These are phyloP conservation scores for Corythornis leucogaster DNA, from an alignment of 2,797 vertebrate species.

Conservation along the genomic window DNA sequence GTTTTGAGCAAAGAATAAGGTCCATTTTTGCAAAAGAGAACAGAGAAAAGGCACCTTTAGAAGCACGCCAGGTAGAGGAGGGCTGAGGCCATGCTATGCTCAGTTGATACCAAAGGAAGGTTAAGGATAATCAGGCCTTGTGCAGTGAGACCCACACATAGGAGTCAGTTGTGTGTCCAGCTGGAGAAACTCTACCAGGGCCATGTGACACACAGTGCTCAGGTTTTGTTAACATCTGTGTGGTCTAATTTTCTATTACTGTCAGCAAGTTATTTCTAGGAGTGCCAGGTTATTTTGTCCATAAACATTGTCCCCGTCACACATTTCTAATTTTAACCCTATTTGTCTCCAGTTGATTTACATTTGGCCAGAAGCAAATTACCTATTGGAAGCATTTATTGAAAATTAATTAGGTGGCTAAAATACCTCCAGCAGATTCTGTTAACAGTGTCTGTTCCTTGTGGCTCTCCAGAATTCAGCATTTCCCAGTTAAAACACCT, in stretches of 20 bases:
- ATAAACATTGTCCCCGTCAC: constrained; percentile 80
- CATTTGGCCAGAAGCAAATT: constrained; percentile 78
- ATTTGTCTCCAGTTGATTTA: constrained; percentile 84
- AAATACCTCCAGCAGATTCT: constrained; percentile 78
- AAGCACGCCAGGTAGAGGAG: not conserved
- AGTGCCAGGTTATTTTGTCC: constrained; percentile 79
- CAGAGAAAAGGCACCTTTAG: not conserved
- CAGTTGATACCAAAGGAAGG: not conserved
- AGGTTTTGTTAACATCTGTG: constrained; percentile 66
- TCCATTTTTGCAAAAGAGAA: not conserved
- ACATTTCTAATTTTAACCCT: constrained; percentile 82
- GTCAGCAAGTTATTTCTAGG: constrained; percentile 78
- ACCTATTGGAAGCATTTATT: constrained; percentile 82
- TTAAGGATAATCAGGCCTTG: not conserved
- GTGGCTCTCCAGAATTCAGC: constrained; percentile 64
- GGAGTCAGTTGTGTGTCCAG: not conserved
- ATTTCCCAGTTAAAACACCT: constrained; percentile 82
- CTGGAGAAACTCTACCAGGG: not conserved
- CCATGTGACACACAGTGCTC: not conserved
- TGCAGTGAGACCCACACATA: not conserved
- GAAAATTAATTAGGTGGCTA: constrained; percentile 85
- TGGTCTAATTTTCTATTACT: constrained; percentile 78
- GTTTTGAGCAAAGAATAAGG: not conserved
- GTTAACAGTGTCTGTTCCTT: constrained; percentile 70
- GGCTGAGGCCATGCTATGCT: not conserved